phyloP scores from a whole-genome alignment of 1,140 invertebrate genomes.

The Yoshiicerus persimilis region DNA sequence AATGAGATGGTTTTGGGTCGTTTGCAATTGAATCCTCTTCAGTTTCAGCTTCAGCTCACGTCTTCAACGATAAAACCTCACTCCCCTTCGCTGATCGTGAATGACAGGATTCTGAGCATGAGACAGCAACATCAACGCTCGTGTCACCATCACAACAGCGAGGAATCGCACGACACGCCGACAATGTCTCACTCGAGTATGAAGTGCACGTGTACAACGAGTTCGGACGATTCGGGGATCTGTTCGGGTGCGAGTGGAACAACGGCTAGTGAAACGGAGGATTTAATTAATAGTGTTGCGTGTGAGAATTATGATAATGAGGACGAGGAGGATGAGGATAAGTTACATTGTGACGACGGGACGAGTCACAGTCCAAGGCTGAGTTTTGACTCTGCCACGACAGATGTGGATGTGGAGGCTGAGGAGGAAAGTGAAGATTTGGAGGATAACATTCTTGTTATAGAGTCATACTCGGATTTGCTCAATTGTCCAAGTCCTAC shows the following conservation, averaged over 20 bases:
- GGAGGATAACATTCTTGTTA: neutral
- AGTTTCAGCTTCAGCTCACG: neutral
- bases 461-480: neutral
- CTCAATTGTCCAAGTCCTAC: neutral
- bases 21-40: neutral
- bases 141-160: slow-evolving; percentile 10
- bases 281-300: slow-evolving; percentile 13
- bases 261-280: slow-evolving; percentile 41
- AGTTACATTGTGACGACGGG: neutral
- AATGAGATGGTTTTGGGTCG: neutral
- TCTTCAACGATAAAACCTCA: neutral
- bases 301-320: slow-evolving; percentile 34
- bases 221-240: slow-evolving; percentile 44
- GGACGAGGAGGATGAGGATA: slow-evolving; percentile 14
- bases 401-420: slow-evolving; percentile 13
- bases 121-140: slow-evolving; percentile 23
- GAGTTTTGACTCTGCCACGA: slow-evolving; percentile 37
- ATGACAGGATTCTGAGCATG: slow-evolving; percentile 33
- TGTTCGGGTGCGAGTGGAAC: slow-evolving; percentile 43
- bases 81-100: slow-evolving; percentile 12
- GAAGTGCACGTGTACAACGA: slow-evolving; percentile 28
- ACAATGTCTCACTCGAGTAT: neutral
- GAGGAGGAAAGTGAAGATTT: neutral
- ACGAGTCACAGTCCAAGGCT: slow-evolving; percentile 29
- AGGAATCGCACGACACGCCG: neutral